phyloP scores from a whole-genome alignment of 2,113 vertebrate species.

The Phalacrocorax aristotelis region DNA sequence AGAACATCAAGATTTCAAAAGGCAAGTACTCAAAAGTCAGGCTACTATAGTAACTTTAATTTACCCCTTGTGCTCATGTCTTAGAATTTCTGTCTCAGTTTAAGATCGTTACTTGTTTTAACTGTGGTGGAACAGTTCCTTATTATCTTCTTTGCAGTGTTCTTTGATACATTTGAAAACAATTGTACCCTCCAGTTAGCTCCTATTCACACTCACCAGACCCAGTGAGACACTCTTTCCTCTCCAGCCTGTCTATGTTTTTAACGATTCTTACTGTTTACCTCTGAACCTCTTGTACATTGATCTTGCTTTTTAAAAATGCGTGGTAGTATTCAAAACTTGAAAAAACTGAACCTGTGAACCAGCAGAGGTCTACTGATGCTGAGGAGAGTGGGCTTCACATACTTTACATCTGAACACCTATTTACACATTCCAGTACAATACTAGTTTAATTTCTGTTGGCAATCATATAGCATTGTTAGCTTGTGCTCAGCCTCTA shows the following conservation, averaged over 20 bases:
- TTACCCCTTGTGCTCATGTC: background rate
- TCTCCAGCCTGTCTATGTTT: background rate
- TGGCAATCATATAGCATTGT: background rate
- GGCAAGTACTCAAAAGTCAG: background rate
- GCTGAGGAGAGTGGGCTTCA: background rate
- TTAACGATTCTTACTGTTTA: background rate
- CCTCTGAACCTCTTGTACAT: background rate
- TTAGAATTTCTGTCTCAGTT: background rate
- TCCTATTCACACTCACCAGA: background rate
- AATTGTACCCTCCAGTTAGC: background rate
- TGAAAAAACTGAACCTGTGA: background rate
- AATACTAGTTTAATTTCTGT: background rate
- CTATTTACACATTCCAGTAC: background rate
- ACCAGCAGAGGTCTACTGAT: background rate
- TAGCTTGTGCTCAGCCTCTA: background rate
- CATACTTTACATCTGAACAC: background rate
- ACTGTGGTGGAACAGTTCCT: background rate
- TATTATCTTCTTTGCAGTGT: background rate
- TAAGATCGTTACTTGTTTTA: background rate
- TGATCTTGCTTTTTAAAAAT: background rate
- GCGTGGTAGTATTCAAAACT: background rate
- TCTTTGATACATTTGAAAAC: background rate
- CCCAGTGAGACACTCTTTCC: background rate
- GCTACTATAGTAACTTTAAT: background rate
- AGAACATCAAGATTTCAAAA: background rate